phyloP scores from a whole-genome alignment of 2,888 invertebrate species.

The Salpingus planirostris region DNA sequence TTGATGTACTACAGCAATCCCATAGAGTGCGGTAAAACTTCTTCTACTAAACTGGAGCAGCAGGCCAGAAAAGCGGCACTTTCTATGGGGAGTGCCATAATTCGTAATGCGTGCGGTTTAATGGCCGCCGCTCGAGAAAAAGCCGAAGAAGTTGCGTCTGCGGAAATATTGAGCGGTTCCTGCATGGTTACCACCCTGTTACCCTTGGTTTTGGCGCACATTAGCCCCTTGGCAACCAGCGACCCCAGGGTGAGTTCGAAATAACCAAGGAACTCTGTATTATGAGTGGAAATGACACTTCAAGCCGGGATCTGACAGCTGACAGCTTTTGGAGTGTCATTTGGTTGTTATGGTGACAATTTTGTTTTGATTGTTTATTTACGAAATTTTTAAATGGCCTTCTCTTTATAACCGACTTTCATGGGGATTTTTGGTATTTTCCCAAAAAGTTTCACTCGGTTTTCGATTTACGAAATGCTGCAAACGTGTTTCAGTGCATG shows the following conservation, averaged over 20 bases:
- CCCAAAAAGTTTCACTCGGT: too few species aligned
- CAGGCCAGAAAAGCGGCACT: constrained; percentile 63
- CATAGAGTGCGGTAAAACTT: constrained; percentile 34
- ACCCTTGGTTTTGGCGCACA: constrained; percentile 76
- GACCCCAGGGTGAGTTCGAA: constrained; percentile 64
- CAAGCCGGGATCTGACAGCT: too few species aligned
- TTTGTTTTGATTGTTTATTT: too few species aligned
- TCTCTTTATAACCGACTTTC: too few species aligned
- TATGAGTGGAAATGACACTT: constrained; percentile 1
- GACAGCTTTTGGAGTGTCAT: too few species aligned
- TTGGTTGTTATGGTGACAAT: too few species aligned
- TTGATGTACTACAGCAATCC: constrained; percentile 73
- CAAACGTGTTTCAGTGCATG: too few species aligned
- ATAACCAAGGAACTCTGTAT: neutral
- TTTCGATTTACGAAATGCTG: too few species aligned
- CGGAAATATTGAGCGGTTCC: constrained; percentile 51
- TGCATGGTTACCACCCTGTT: constrained; percentile 64
- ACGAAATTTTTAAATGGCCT: too few species aligned
- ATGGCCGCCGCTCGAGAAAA: constrained; percentile 68
- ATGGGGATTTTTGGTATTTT: too few species aligned
- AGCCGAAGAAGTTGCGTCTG: constrained; percentile 49
- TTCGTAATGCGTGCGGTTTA: constrained; percentile 68
- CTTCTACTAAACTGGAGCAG: constrained; percentile 36
- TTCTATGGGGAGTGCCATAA: constrained; percentile 67
- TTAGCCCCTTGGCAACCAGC: constrained; percentile 69